Evolutionary conservation across 2,113 vertebrate genomes (phyloP), one percentile per base, ranked within the genome.

Genomic region (Glaucomys volans): DNA sequence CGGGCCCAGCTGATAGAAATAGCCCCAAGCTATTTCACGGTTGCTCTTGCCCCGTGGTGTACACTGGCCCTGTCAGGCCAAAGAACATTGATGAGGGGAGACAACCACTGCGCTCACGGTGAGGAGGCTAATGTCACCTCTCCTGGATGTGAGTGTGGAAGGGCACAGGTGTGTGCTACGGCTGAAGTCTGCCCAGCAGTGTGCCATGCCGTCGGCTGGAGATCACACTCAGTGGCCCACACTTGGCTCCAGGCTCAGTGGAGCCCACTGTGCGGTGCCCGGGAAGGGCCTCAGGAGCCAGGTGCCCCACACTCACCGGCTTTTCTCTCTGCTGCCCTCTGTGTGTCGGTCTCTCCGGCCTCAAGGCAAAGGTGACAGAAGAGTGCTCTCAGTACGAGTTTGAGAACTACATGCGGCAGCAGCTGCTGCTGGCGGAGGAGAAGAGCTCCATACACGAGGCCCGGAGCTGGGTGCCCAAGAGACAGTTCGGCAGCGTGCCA

Each of bases 381-480:
- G 99, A 99, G 98, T 99, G 99, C 54, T 99, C 99, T 0, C 99
- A 99, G 98, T 99, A 99, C 0, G 99, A 99, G 98, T 99, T 99
- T 30, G 99, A 99, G 98, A 99, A 99, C 99, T 99, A 99, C 99
- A 99, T 99, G 99, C 99, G 99, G 76, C 99, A 99, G 98, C 99
- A 99, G 98, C 99, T 99, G 97, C 98, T 99, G 98, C 97, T 99
- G 98, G 99, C 99, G 0, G 99, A 99, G 98, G 99, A 99, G 98
- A 99, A 99, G 98, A 99, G 99, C 99, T 99, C 99, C 94, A 98
- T 99, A 52, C 99, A 99, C 1, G 99, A 99, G 98, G 99, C 99
- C 98, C 99, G 99, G 98, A 98, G 99, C 98, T 99, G 99, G 98
- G 99, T 99, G 8, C 99, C 99, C 96, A 99, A 99, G 98, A 98